phyloP scores from a whole-genome alignment of 2,888 invertebrate species.

The Sthenelais limicola region DNA sequence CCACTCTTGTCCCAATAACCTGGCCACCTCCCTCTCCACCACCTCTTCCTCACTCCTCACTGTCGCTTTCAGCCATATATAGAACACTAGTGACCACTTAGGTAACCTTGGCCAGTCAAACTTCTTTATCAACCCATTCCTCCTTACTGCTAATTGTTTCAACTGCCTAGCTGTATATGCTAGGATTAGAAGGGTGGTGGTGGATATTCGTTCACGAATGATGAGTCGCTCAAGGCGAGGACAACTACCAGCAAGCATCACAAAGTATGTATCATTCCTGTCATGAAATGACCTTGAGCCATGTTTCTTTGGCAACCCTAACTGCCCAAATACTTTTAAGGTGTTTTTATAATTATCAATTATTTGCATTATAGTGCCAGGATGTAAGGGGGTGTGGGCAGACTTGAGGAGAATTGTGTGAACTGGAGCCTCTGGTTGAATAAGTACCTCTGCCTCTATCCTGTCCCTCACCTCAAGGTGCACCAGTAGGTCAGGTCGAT shows the following conservation, averaged over 20 bases:
- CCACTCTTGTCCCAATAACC: constrained; percentile 79
- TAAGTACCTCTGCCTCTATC: constrained; percentile 74
- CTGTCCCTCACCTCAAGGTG: constrained; percentile 80
- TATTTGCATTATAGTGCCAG: constrained; percentile 75
- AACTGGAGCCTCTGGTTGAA: constrained; percentile 82
- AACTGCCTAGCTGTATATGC: constrained; percentile 79
- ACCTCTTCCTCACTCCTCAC: constrained; percentile 78
- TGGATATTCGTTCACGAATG: constrained; percentile 82
- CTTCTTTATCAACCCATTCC: constrained; percentile 80
- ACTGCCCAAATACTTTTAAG: constrained; percentile 80
- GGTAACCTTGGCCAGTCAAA: constrained; percentile 79
- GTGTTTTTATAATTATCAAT: constrained; percentile 79
- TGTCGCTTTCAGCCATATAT: constrained; percentile 78
- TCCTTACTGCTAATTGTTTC: constrained; percentile 78
- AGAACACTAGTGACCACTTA: constrained; percentile 81
- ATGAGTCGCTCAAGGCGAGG: constrained; percentile 81
- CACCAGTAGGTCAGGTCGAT: constrained; percentile 79
- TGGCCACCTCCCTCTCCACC: constrained; percentile 81
- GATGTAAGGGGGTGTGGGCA: constrained; percentile 76
- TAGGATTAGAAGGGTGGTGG: constrained; percentile 82
- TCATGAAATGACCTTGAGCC: constrained; percentile 80
- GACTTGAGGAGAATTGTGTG: constrained; percentile 79
- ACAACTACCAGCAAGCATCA: constrained; percentile 80
- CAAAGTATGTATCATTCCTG: constrained; percentile 80
- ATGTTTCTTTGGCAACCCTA: constrained; percentile 79